Evolutionary conservation across 2,113 vertebrate species (phyloP), one percentile per base, ranked within the genome.

Genomic region (Herpailurus yagouaroundi): DNA sequence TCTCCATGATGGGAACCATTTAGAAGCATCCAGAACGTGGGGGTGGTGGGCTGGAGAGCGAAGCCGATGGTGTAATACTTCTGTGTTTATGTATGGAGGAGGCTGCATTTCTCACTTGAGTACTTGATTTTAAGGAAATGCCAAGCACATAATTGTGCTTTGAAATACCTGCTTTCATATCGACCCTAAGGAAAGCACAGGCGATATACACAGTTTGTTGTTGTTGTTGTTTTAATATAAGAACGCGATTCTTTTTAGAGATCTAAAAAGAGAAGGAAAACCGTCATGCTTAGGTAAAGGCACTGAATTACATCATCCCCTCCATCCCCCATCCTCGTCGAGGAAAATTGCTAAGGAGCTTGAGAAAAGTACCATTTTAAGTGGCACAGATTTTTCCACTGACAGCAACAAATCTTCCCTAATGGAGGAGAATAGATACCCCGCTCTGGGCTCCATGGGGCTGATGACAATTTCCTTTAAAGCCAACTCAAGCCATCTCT

Each of bases 1-100:
- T 60, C 31, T 97, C 82, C 73, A 36, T 4, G 23, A 29, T 12
- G 19, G 68, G 52, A 60, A 52, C 5, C 29, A 81, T 50, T 89
- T 80, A 96, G 94, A 94, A 23, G 36, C n/a, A 73, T 74, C 45
- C 96, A 92, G 33, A 93, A 87, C 89, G 10, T 11, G 79, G 66
- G 55, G 52, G 16, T 29, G 23, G 27, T 29, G 14, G 41, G 18
- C 31, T 15, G 60, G 14, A 36, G 82, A n/a, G 38, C 69, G 84
- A 95, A 64, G 63, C 38, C 91, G 69, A 88, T 50, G 29, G 19
- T 94, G 64, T 29, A 45, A 89, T 23, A 45, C 1, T 15, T 73
- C 57, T 41, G 4, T 85, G 92, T 93, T 96, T 77, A 52, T 60
- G 45, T 33, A 45, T 38, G 87, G 91, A 1, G 41, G 36, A 19